Base-by-base conservation (phyloP, 2,888 invertebrate species). In the Melieria crassipennis region DNA sequence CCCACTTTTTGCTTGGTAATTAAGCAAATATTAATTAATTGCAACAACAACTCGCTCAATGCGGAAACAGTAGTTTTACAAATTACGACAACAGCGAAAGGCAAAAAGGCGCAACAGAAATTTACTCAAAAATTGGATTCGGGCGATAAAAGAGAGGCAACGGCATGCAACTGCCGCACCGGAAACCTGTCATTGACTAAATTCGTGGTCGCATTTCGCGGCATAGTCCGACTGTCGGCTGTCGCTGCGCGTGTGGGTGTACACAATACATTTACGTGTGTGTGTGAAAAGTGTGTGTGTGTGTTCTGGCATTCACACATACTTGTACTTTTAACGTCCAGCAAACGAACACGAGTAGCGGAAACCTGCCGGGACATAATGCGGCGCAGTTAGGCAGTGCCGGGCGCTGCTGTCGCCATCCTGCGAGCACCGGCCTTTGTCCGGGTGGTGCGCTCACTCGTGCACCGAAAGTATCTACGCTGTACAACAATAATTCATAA, bases 181-280 rank as follows among this genome's bases (percentile, higher is more conserved):
- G 76, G 76, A 76, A 75, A 69, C 74, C 76, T 70, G 73, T 73
- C 75, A 75, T 76, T 75, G 73, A 72, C 73, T 76, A 72, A 72
- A 75, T 65, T 74, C 71, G 68, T 64, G 58, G 71, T 69, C 64
- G 70, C 65, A 47, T 69, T 47, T 13, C 6, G n/a, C 70, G 58
- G 13, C 46, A 65, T 16, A n/a, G 45, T 65, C 60, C 60, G 46
- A 30, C 30, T 30, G 30, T 30, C 30, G 30, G 30, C 30, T 30
- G 30, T 30, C 30, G 30, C 3, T 30, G 30, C 30, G 2, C 30
- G 30, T 30, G 30, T 30, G 30, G 30, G 30, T 30, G 30, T 30
- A 30, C 11, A 50, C 50, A 10, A 50, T 50, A 50, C 50, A 10
- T 43, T 0, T n/a, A 11, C n/a, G 43, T 10, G 45, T 10, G 7